These are phyloP conservation scores for Myodes glareolus DNA, from an alignment of 2,113 vertebrate genomes.

Conservation along the genomic window DNA sequence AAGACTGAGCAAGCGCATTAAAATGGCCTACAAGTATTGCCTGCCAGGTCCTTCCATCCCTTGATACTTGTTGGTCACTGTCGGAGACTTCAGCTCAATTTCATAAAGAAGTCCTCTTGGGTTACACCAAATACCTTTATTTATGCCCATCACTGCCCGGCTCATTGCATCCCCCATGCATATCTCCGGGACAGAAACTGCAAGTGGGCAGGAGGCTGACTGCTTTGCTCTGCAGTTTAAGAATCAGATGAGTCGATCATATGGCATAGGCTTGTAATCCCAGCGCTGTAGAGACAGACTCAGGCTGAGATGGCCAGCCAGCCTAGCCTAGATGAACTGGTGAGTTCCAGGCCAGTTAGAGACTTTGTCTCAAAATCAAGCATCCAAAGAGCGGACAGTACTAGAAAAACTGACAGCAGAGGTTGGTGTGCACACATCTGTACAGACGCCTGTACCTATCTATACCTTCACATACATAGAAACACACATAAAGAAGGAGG, in stretches of 20 bases:
- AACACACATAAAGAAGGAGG: background rate
- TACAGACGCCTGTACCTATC: background rate
- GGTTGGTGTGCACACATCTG: background rate
- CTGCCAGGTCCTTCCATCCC: background rate
- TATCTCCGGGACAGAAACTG: background rate
- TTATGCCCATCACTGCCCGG: background rate
- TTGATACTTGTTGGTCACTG: background rate
- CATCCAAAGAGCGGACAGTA: background rate
- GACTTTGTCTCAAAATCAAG: background rate
- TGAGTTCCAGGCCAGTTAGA: background rate
- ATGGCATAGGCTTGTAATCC: background rate
- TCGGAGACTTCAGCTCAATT: background rate
- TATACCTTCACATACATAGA: background rate
- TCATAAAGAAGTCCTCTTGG: background rate
- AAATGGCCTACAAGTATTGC: background rate
- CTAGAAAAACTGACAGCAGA: background rate
- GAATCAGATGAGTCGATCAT: background rate
- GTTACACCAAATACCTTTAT: background rate
- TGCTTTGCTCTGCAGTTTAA: background rate
- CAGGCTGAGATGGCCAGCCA: background rate
- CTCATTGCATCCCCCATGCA: background rate
- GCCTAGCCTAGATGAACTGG: no score
- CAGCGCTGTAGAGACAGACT: background rate
- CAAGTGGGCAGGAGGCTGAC: background rate
- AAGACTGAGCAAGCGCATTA: background rate